Conservation (phyloP, 2,888 invertebrate species). For the Habroteleia sp. region DNA sequence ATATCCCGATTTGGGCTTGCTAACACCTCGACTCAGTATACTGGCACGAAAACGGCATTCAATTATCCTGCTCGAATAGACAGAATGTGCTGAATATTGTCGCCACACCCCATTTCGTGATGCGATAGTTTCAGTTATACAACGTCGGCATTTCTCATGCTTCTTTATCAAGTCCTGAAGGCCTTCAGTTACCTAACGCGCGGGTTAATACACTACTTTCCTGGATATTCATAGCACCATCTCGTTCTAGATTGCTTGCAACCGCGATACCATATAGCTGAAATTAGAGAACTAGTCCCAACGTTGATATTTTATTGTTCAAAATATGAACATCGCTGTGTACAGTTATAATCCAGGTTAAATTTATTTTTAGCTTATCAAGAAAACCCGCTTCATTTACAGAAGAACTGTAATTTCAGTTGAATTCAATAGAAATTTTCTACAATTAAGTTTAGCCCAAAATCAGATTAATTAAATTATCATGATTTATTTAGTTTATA, state of each 20-base stretch:
- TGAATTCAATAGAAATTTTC: too few species aligned
- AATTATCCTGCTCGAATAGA: conserved; percentile 74
- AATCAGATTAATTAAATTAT: too few species aligned
- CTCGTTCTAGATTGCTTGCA: not conserved
- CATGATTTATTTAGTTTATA: too few species aligned
- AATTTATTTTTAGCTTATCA: too few species aligned
- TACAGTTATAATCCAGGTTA: too few species aligned
- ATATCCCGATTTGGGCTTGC: conserved; percentile 62
- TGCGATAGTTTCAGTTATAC: conserved; percentile 30
- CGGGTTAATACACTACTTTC: conserved; percentile 15
- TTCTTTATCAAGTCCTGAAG: conserved; percentile 22
- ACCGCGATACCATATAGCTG: too few species aligned
- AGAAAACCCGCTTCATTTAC: too few species aligned
- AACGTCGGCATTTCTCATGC: conserved; percentile 8
- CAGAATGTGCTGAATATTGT: conserved; percentile 66
- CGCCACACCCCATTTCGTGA: conserved; percentile 56
- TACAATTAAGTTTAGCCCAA: too few species aligned
- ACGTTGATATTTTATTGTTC: too few species aligned
- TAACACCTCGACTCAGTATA: conserved; percentile 55
- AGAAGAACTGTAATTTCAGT: too few species aligned
- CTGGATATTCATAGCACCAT: conserved; percentile 6
- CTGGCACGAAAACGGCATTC: conserved; percentile 74
- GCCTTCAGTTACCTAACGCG: conserved; percentile 12
- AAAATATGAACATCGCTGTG: too few species aligned
- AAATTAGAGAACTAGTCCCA: too few species aligned